These are phyloP conservation scores for Pangasius sanitwongsei DNA, from an alignment of 2,797 vertebrate species.

Conservation along the genomic window DNA sequence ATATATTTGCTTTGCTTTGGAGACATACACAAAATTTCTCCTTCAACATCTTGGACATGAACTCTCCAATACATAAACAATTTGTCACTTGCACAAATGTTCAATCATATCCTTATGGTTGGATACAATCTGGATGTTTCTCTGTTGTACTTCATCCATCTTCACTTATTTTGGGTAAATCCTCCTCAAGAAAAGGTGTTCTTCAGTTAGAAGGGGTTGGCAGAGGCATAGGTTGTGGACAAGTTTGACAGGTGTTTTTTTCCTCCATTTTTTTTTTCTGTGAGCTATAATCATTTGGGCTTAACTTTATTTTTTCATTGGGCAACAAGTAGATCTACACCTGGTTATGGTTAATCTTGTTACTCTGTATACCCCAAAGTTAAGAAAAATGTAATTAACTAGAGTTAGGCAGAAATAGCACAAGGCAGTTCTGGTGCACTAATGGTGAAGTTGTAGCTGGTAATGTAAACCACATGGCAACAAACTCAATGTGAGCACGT, in stretches of 20 bases:
- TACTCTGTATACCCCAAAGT: not conserved
- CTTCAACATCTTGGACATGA: slow-evolving; percentile 18
- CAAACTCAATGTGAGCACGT: not conserved
- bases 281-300: not conserved
- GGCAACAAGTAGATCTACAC: not conserved
- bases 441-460: not conserved
- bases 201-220: slow-evolving; percentile 7
- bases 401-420: not conserved
- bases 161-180: slow-evolving; percentile 27
- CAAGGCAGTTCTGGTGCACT: not conserved
- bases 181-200: slow-evolving; percentile 1
- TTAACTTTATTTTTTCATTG: not conserved
- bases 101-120: slow-evolving; percentile 28
- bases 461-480: not conserved
- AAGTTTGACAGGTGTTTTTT: slow-evolving; percentile 25
- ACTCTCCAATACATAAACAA: slow-evolving; percentile 16
- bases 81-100: slow-evolving; percentile 22
- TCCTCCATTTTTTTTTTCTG: not conserved
- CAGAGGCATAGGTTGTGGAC: not conserved
- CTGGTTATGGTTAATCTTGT: not conserved
- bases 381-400: not conserved
- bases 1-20: slow-evolving; percentile 34
- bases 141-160: slow-evolving; percentile 22
- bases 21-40: slow-evolving; percentile 19
- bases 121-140: slow-evolving; percentile 17